Conservation (phyloP, 2,888 invertebrate genomes). For the Charanyca ferruginea region DNA sequence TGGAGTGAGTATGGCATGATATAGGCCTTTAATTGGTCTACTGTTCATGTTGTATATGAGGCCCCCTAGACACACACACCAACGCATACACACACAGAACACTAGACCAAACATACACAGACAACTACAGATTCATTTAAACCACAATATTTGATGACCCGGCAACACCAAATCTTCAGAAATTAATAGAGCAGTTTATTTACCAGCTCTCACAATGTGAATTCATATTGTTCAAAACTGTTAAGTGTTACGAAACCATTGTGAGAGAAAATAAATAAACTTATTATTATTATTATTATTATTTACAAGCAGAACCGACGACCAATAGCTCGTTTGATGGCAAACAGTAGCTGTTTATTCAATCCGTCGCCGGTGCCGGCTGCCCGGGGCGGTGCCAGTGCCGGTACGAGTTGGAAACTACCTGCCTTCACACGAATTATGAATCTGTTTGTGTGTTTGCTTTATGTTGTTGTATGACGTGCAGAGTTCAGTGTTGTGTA, state of each 20-base stretch:
- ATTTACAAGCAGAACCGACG: constrained; percentile 30
- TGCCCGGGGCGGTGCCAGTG: constrained; percentile 26
- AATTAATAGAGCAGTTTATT: constrained; percentile 36
- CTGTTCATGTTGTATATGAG: no score
- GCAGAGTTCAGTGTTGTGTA: background rate
- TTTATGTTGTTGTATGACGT: constrained; percentile 15
- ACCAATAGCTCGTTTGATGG: constrained; percentile 32
- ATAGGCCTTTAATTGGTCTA: no score
- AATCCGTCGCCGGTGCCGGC: constrained; percentile 11
- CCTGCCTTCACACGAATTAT: constrained; percentile 44
- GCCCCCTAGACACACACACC: no score
- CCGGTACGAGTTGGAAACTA: constrained; percentile 23
- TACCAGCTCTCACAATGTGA: no score
- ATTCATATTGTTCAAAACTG: no score
- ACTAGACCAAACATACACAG: background rate
- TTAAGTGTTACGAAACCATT: no score
- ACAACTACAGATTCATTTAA: background rate
- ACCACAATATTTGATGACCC: constrained; percentile 11
- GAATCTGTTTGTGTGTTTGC: constrained; percentile 49
- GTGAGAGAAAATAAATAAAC: no score
- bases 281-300: no score
- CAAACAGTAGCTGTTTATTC: constrained; percentile 39
- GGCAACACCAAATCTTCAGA: background rate
- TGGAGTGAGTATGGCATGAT: no score
- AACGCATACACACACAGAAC: background rate